These are phyloP conservation scores for Lepidotrigona ventralis DNA, from an alignment of 1,140 invertebrate genomes.

Conservation along the genomic window DNA sequence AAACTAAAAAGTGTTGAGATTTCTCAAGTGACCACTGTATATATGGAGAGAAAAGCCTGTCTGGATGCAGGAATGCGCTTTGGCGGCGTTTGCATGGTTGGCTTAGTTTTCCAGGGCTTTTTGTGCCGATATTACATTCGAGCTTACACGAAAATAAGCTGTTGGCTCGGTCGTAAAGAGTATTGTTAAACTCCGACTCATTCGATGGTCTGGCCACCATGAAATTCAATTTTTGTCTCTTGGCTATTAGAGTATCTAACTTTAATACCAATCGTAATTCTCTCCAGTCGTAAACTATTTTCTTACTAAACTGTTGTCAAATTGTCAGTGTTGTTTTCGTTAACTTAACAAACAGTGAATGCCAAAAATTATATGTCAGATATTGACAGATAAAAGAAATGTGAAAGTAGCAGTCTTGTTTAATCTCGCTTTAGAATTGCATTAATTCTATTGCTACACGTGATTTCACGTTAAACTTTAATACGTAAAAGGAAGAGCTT, in stretches of 20 bases:
- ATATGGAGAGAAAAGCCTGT: background rate
- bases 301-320: too few relatives aligned
- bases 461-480: too few relatives aligned
- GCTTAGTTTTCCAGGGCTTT: background rate
- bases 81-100: background rate
- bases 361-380: too few relatives aligned
- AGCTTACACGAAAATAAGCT: conserved; percentile 9
- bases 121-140: conserved; percentile 11
- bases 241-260: background rate
- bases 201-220: background rate
- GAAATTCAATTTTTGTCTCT: background rate
- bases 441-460: too few relatives aligned
- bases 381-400: too few relatives aligned
- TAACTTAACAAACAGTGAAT: too few relatives aligned
- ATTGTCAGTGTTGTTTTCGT: too few relatives aligned
- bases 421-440: too few relatives aligned
- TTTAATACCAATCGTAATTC: background rate
- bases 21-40: background rate
- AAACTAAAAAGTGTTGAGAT: background rate
- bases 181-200: background rate
- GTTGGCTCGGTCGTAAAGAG: background rate
- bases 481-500: too few relatives aligned
- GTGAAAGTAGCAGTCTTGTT: too few relatives aligned
- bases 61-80: background rate
- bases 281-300: background rate